phyloP scores from a whole-genome alignment of 2,113 vertebrate species.

The Osmerus mordax region DNA sequence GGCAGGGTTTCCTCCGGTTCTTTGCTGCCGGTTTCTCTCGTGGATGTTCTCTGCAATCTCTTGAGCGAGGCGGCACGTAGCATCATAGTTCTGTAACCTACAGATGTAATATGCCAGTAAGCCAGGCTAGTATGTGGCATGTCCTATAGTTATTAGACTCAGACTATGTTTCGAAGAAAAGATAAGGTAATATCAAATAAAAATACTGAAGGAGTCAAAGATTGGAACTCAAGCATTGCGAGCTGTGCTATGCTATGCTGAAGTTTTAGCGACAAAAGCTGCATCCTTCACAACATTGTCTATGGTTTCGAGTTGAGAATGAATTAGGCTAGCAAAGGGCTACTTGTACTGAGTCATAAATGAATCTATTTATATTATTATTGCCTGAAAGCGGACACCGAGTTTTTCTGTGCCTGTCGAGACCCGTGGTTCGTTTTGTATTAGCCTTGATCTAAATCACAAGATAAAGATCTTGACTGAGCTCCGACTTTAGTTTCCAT shows the following conservation, averaged over 20 bases:
- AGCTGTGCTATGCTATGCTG: neutral
- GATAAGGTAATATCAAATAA: too few species aligned
- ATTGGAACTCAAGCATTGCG: too few species aligned
- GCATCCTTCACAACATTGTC: too few species aligned
- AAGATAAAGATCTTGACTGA: constrained; percentile 5
- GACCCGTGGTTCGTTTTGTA: neutral
- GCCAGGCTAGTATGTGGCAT: neutral
- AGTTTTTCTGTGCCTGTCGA: neutral
- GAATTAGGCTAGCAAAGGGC: too few species aligned
- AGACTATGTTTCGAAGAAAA: too few species aligned
- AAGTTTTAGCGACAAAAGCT: too few species aligned
- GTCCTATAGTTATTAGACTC: too few species aligned
- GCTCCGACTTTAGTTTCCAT: neutral
- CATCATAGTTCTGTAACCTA: constrained; percentile 86
- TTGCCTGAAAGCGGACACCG: too few species aligned
- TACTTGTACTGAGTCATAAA: too few species aligned
- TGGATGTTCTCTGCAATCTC: constrained; percentile 91
- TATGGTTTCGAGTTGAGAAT: too few species aligned
- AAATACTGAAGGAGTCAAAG: too few species aligned
- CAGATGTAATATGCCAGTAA: neutral
- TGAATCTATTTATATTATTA: too few species aligned
- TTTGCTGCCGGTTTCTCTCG: constrained; percentile 82
- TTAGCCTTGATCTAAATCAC: constrained; percentile 17
- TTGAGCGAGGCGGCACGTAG: constrained; percentile 83
- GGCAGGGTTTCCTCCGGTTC: constrained; percentile 83